Conservation (phyloP, 2,888 invertebrate genomes). For the Melangyna quadrimaculata region DNA sequence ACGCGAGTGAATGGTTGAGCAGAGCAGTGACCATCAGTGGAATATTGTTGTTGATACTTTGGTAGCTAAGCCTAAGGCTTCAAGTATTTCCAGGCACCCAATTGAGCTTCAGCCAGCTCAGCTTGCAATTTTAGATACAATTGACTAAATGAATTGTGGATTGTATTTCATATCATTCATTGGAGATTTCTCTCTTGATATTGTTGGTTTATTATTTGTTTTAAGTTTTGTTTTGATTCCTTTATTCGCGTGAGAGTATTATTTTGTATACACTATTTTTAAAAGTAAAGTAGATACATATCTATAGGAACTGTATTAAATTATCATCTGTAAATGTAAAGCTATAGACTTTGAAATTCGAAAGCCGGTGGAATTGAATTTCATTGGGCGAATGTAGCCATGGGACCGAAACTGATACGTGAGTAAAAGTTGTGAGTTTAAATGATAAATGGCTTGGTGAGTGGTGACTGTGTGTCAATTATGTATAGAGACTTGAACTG, state of each 20-base stretch:
- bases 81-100: constrained; percentile 1
- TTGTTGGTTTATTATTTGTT: constrained; percentile 11
- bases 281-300: not conserved
- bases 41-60: constrained; percentile 17
- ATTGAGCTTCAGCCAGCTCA: not conserved
- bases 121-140: not conserved
- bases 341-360: constrained; percentile 2
- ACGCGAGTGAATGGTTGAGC: constrained; percentile 39
- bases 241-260: constrained; percentile 23
- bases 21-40: constrained; percentile 62
- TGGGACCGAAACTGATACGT: constrained; percentile 5
- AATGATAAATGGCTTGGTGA: not conserved
- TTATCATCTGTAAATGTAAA: not conserved
- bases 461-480: too few relatives aligned
- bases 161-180: constrained; percentile 16
- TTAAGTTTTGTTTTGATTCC: constrained; percentile 57
- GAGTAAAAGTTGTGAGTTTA: not conserved
- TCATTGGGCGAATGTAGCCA: not conserved
- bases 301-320: constrained; percentile 4
- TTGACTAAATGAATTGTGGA: constrained; percentile 55
- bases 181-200: constrained; percentile 11
- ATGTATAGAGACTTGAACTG: not conserved
- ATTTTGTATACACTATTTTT: not conserved
- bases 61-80: not conserved
- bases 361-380: constrained; percentile 21